Evolutionary conservation across 2,888 invertebrate genomes (phyloP).

Genomic region (Macaria liturata): DNA sequence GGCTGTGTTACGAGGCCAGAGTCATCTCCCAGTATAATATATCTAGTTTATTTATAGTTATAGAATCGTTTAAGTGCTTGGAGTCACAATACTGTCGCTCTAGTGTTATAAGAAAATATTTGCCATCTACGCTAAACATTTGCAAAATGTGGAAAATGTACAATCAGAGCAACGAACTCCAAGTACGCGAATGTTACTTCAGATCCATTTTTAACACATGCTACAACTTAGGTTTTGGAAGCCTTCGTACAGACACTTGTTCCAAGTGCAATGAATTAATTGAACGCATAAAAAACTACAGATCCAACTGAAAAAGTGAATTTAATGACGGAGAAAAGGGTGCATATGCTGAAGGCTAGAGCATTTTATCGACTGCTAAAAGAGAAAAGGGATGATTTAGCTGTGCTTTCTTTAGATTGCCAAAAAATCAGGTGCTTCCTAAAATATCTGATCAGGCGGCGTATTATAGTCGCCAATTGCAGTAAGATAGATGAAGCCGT

Average conservation of each 20-base stretch:
- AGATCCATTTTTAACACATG: slow-evolving; percentile 27
- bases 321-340: slow-evolving; percentile 30
- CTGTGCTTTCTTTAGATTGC: slow-evolving; percentile 28
- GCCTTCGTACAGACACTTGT: slow-evolving; percentile 28
- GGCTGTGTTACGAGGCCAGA: no score
- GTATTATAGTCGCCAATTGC: slow-evolving; percentile 39
- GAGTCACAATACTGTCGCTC: slow-evolving; percentile 35
- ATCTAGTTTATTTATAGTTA: no score
- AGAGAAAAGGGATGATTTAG: slow-evolving; percentile 24
- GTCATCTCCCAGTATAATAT: no score
- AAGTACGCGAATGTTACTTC: slow-evolving; percentile 28
- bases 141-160: slow-evolving; percentile 25
- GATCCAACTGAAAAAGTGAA: slow-evolving; percentile 20
- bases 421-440: slow-evolving; percentile 35
- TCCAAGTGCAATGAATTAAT: slow-evolving; percentile 27
- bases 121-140: slow-evolving; percentile 31
- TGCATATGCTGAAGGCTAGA: slow-evolving; percentile 28
- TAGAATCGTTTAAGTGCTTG: slow-evolving; percentile 28
- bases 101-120: slow-evolving; percentile 30
- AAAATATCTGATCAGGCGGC: slow-evolving; percentile 37
- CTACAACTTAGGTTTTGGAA: slow-evolving; percentile 32
- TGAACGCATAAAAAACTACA: slow-evolving; percentile 22
- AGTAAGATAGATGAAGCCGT: no score
- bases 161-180: slow-evolving; percentile 10
- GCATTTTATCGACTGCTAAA: slow-evolving; percentile 31